Evolutionary conservation across 2,888 invertebrate genomes (phyloP), one percentile per base, ranked within the genome.

Genomic region (Caenorhabditis sp.): DNA sequence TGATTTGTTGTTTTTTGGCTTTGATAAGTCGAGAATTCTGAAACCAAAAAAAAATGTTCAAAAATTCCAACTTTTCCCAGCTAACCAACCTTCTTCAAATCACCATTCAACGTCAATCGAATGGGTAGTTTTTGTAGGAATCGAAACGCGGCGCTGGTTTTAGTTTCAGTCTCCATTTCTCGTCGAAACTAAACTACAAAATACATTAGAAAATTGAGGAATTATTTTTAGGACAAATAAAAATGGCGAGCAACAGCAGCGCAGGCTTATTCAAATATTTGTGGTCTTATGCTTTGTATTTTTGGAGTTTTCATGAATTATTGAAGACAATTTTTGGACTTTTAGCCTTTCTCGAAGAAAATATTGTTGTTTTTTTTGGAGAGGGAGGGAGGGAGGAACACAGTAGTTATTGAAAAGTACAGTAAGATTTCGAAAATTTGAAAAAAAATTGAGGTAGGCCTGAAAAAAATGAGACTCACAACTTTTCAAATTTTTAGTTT

Each of bases 61-160:
- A 49, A 49, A n/a, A 19, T 49, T 5, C 5, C 4, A 49, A n/a
- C n/a, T n/a, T n/a, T n/a, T n/a, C 17, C 17, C 3, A 49, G 14
- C 49, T 4, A n/a, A 49, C n/a, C 17, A 3, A 19, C 49, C n/a
- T 49, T 51, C n/a, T 23, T 43, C 51, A 64, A 60, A 49, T 66
- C 67, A 21, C 63, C 64, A 12, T 51, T 58, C 58, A 72, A 72
- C 1, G 66, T 66, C 36, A 72, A 54, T 49, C 67, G 63, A 49
- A 72, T 64, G 12, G 72, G 72, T 19, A 72, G 54, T 63, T 72
- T 72, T 50, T 72, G 72, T 1, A 72, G 64, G 19, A 72, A 67
- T 58, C 67, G 63, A 36, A 72, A 72, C 5, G 66, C 43, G 8
- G 43, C 43, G 17, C 43, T 43, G 10, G 43, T 43, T 43, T 43